A percentile compares a stretch with the other conserved stretches of the same genome.
phyloP scores from a whole-genome alignment of 2,113 vertebrate genomes.

The Baryphthengus martii region DNA sequence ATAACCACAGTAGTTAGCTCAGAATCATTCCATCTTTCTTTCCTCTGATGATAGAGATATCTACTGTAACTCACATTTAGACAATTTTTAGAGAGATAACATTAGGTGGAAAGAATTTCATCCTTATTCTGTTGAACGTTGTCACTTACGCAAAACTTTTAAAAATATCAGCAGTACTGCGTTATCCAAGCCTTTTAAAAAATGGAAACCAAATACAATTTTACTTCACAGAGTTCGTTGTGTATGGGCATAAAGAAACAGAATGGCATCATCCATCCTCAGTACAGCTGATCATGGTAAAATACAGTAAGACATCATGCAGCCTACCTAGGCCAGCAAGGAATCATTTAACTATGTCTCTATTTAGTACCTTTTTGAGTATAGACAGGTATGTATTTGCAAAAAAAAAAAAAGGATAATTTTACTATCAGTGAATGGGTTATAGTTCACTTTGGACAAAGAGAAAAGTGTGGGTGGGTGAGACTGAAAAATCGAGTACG shows the following conservation, averaged over 20 bases:
- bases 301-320: neutral
- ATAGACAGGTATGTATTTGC: neutral
- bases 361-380: neutral
- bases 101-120: neutral
- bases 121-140: neutral
- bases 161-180: neutral
- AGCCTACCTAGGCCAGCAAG: neutral
- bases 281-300: neutral
- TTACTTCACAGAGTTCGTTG: neutral
- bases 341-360: neutral
- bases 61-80: neutral
- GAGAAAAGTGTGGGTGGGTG: neutral
- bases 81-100: neutral
- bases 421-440: neutral
- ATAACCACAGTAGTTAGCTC: neutral
- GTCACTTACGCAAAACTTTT: neutral
- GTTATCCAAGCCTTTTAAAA: neutral
- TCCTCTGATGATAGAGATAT: neutral
- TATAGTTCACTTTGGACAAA: neutral
- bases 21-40: neutral
- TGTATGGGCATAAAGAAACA: neutral
- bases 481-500: neutral
- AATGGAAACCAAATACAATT: neutral
- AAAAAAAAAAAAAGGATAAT: neutral
- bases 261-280: neutral